Evolutionary conservation across 2,888 invertebrate genomes (phyloP).

Genomic region (Mallateleia sp.): DNA sequence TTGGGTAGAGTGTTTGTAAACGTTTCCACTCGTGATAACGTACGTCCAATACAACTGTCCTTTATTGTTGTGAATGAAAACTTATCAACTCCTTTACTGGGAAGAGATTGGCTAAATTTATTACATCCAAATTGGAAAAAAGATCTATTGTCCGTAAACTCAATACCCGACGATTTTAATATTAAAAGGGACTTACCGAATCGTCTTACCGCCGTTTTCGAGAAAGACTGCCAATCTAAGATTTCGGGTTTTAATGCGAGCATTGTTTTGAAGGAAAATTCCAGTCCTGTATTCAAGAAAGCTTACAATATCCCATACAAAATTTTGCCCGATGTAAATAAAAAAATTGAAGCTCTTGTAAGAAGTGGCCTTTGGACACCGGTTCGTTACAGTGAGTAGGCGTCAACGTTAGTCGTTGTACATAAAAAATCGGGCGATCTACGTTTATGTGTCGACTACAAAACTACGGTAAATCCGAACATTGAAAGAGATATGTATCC

Average conservation of each 20-base stretch:
- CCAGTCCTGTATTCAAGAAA: conserved; percentile 28
- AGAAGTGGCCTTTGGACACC: conserved; percentile 23
- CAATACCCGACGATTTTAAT: too few species aligned
- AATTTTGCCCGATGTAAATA: conserved; percentile 21
- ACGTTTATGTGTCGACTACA: conserved; percentile 30
- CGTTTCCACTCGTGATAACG: too few species aligned
- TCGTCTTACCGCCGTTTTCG: too few species aligned
- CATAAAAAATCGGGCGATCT: conserved; percentile 25
- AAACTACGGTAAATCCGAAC: conserved; percentile 13
- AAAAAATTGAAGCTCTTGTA: conserved; percentile 24
- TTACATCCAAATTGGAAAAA: too few species aligned
- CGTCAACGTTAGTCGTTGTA: conserved; percentile 35
- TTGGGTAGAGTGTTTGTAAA: too few species aligned
- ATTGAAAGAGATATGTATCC: conserved; percentile 21
- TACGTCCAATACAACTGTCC: too few species aligned
- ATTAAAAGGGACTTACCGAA: too few species aligned
- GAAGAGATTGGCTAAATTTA: too few species aligned
- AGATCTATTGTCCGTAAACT: too few species aligned
- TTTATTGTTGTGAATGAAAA: too few species aligned
- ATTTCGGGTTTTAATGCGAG: conserved; percentile 1
- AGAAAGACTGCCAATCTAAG: too few species aligned
- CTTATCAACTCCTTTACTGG: too few species aligned
- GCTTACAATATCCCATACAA: conserved; percentile 35
- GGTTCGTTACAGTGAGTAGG: conserved; percentile 36
- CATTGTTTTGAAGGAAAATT: conserved; percentile 21